These are phyloP conservation scores for Glaucopsyche alexis DNA, from an alignment of 2,888 invertebrate species.

Conservation along the genomic window DNA sequence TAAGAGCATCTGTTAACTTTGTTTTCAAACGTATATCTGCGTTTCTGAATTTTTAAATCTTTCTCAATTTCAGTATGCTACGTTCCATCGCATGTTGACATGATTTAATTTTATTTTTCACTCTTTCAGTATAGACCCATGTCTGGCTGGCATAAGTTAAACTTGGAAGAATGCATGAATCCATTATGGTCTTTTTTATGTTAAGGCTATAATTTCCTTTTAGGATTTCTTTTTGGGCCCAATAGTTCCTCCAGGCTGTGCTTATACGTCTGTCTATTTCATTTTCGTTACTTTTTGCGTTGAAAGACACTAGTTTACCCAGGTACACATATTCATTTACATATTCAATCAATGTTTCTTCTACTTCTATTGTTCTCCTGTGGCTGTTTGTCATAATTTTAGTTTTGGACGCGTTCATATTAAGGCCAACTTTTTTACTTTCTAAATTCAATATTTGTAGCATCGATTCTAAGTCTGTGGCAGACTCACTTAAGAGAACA, in stretches of 20 bases:
- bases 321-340: constrained; percentile 29
- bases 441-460: too few species aligned
- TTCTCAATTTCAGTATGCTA: constrained; percentile 2
- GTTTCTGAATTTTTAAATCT: not conserved
- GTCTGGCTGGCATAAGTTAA: constrained; percentile 40
- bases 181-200: constrained; percentile 36
- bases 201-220: not conserved
- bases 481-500: too few species aligned
- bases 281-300: not conserved
- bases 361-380: not conserved
- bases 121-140: constrained; percentile 33
- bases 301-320: constrained; percentile 30
- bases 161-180: constrained; percentile 37
- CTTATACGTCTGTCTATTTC: constrained; percentile 16
- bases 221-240: too few species aligned
- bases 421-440: constrained; percentile 31
- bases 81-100: constrained; percentile 30
- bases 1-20: too few species aligned
- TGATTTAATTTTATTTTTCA: constrained; percentile 30
- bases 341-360: constrained; percentile 27
- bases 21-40: not conserved
- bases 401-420: constrained; percentile 33
- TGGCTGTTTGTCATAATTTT: constrained; percentile 32
- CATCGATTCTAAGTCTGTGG: too few species aligned
- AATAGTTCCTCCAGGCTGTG: constrained; percentile 6